phyloP scores from a whole-genome alignment of 2,888 invertebrate genomes.

The Erebia aethiops region DNA sequence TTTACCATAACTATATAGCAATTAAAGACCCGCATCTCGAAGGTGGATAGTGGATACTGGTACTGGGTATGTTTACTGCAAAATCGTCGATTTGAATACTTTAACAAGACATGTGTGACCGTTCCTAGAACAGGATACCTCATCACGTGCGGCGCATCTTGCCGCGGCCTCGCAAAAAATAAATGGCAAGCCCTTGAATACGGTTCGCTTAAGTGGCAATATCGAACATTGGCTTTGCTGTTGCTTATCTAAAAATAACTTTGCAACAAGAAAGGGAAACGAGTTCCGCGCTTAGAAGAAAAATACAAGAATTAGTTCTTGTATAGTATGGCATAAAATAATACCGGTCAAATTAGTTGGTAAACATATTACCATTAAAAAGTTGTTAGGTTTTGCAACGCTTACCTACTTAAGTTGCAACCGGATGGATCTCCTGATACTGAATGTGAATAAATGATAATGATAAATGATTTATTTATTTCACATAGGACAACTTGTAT shows the following conservation, averaged over 20 bases:
- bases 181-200: constrained; percentile 48
- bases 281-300: constrained; percentile 1
- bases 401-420: neutral
- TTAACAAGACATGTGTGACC: constrained; percentile 60
- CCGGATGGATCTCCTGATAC: neutral
- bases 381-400: neutral
- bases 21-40: constrained; percentile 50
- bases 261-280: constrained; percentile 9
- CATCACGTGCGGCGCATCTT: constrained; percentile 67
- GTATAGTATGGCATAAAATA: neutral
- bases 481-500: too few relatives aligned
- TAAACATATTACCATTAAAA: neutral
- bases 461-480: too few relatives aligned
- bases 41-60: constrained; percentile 12
- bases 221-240: constrained; percentile 20
- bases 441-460: neutral
- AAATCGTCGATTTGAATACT: constrained; percentile 48
- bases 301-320: neutral
- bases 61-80: constrained; percentile 34
- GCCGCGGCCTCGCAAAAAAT: constrained; percentile 53
- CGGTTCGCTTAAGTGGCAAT: constrained; percentile 26
- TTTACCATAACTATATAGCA: constrained; percentile 24
- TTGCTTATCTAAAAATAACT: constrained; percentile 20
- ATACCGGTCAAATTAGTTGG: neutral
- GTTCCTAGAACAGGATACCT: constrained; percentile 68